These are phyloP conservation scores for Callyntrura guangdongensis DNA, from an alignment of 2,888 invertebrate genomes.

Conservation along the genomic window DNA sequence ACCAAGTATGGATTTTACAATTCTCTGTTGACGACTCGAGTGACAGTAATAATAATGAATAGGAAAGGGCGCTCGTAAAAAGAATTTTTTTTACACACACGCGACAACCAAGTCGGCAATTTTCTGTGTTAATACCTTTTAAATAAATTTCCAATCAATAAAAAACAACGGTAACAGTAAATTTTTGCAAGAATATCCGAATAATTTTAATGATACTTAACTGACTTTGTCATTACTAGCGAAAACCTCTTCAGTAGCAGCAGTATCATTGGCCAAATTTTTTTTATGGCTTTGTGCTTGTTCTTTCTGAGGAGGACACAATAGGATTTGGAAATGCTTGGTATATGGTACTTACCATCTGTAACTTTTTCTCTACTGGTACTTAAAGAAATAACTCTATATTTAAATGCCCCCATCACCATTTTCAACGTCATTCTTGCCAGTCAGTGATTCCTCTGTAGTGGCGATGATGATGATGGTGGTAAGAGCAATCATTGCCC, in stretches of 20 bases:
- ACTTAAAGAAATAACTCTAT: background rate
- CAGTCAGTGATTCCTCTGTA: constrained; percentile 15
- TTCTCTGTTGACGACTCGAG: background rate
- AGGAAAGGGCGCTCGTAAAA: constrained; percentile 29
- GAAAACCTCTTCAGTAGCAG: too few relatives aligned
- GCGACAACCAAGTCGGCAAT: constrained; percentile 12
- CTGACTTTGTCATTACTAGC: background rate
- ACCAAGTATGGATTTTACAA: background rate
- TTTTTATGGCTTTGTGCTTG: too few relatives aligned
- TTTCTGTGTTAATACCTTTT: constrained; percentile 38
- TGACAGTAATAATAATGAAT: too few relatives aligned
- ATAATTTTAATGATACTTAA: background rate
- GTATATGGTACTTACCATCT: too few relatives aligned
- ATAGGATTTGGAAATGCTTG: too few relatives aligned
- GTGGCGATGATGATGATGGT: background rate
- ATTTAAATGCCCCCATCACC: constrained; percentile 9
- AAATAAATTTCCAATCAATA: constrained; percentile 48
- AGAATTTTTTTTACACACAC: background rate
- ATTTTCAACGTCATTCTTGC: too few relatives aligned
- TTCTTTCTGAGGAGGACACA: too few relatives aligned
- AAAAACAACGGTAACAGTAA: background rate
- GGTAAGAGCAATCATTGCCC: background rate
- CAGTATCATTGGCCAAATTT: too few relatives aligned
- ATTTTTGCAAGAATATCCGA: background rate
- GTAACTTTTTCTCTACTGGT: too few relatives aligned